These are phyloP conservation scores for Colletes collaris DNA, from an alignment of 2,888 invertebrate species.

Conservation along the genomic window DNA sequence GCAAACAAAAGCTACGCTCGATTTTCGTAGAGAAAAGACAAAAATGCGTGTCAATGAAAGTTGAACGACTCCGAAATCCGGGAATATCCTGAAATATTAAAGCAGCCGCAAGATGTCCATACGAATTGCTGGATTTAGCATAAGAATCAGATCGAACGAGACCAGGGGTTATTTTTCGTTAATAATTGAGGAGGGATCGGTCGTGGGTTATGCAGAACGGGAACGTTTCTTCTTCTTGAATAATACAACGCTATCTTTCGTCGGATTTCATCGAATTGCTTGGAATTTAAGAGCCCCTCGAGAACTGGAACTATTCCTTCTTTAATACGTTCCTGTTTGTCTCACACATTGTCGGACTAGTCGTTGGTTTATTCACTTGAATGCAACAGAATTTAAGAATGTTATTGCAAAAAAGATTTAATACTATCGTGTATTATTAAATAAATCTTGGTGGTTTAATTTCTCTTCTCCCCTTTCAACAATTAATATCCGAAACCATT, in stretches of 20 bases:
- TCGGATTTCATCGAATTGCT: constrained; percentile 39
- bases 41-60: neutral
- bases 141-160: constrained; percentile 69
- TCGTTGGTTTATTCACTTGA: constrained; percentile 8
- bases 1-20: no score
- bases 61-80: constrained; percentile 24
- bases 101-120: constrained; percentile 62
- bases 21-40: no score
- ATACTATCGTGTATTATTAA: no score
- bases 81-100: constrained; percentile 67
- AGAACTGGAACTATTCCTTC: constrained; percentile 15
- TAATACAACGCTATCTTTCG: constrained; percentile 53
- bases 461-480: no score
- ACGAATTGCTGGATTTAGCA: constrained; percentile 73
- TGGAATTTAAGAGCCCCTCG: constrained; percentile 63
- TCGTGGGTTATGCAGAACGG: constrained; percentile 12
- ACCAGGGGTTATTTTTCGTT: constrained; percentile 44
- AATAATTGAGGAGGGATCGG: constrained; percentile 60
- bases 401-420: no score
- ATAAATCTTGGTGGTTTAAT: no score
- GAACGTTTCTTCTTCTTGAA: constrained; percentile 39
- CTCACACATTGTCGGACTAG: neutral
- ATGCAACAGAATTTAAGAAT: no score
- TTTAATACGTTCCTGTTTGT: constrained; percentile 1
- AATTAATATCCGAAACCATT: no score